Evolutionary conservation across 2,797 vertebrate genomes (phyloP).

Genomic region (Carduelis carduelis): DNA sequence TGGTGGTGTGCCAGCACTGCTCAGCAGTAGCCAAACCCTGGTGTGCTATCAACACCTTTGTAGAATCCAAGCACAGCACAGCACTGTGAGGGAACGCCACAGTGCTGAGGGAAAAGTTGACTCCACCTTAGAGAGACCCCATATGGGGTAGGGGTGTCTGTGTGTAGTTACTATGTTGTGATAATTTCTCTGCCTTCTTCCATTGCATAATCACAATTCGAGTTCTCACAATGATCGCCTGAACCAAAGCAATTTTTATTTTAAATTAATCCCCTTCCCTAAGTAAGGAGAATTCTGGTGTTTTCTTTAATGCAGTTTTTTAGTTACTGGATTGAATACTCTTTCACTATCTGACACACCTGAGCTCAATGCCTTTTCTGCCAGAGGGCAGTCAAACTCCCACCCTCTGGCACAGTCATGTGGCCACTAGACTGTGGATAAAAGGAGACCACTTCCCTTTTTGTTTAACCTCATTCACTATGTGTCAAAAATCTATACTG

Average conservation of each 20-base stretch:
- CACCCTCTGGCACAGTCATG: fast-evolving
- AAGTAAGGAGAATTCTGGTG: not conserved
- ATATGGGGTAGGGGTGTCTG: not conserved
- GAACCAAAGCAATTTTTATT: not conserved
- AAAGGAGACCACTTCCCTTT: not conserved
- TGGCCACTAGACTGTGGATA: not conserved
- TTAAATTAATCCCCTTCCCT: fast-evolving
- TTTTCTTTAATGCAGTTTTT: not conserved
- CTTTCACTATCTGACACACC: not conserved
- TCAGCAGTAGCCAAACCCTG: not conserved
- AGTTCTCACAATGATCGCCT: not conserved
- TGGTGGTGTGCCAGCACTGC: not conserved
- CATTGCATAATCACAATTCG: not conserved
- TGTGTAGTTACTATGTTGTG: not conserved
- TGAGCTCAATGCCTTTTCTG: not conserved
- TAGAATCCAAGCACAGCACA: not conserved
- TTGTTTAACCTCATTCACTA: not conserved
- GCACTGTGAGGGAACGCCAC: not conserved
- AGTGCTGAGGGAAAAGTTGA: not conserved
- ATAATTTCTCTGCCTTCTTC: not conserved
- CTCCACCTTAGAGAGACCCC: not conserved
- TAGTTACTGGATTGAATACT: not conserved
- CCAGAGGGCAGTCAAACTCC: not conserved
- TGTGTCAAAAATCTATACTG: not conserved
- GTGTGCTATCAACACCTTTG: not conserved